Evolutionary conservation across 2,888 invertebrate genomes (phyloP), one percentile per base, ranked within the genome.

Genomic region (Calameuta pallipes): DNA sequence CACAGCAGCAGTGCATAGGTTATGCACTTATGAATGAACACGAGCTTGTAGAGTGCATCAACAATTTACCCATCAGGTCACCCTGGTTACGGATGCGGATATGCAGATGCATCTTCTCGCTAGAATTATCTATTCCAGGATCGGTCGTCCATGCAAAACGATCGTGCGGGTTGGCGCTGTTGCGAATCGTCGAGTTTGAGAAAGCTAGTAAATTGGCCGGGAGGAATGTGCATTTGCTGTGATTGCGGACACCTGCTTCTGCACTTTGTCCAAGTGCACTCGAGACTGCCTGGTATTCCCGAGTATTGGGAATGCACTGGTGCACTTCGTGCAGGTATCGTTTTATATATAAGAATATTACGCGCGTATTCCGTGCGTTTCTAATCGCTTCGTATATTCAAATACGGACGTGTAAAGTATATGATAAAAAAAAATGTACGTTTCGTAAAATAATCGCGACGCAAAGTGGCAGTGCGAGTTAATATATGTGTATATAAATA

Each of bases 141-240:
- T 23, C 23, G 56, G 23, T 56, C 56, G 23, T 56, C 9, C 23
- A 2, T 56, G 56, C 56, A 56, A 56, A 56, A 56, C 56, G 56
- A 9, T 56, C 56, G 23, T 23, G 23, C 56, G 56, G 9, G 23
- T 2, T 13, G 41, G 15, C 41, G 41, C 41, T 15, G 41, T 41
- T 80, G 79, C 79, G 80, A 82, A 79, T 78, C 80, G 80, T 79
- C 78, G 83, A 83, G 85, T 88, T 84, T 85, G 89, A 89, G 89
- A 89, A 89, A 89, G 89, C 89, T 88, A 87, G 85, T 89, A 89
- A 89, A 89, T 89, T 88, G 89, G 84, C 84, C 83, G 78, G 80
- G 82, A 84, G 88, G 89, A 89, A 89, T 88, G 89, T 87, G 85
- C 89, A 85, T 89, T 89, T 83, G 84, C 88, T 84, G 85, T 87